Conservation (phyloP, 2,888 invertebrate genomes). For the Linnaemya vulpina region DNA sequence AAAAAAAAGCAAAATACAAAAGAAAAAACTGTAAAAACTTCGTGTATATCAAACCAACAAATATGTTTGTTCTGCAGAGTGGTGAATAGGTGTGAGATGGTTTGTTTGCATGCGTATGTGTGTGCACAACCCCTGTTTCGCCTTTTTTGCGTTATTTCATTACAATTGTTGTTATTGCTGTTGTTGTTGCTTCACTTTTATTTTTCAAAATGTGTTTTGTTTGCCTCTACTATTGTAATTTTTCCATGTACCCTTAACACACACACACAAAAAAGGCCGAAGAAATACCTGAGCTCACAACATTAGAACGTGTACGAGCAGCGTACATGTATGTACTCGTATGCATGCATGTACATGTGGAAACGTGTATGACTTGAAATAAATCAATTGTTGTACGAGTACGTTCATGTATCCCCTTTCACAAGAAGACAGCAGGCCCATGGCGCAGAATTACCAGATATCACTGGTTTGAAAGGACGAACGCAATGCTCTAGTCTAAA, state of each 20-base stretch:
- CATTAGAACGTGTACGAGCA: constrained; percentile 55
- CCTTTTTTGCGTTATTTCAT: constrained; percentile 43
- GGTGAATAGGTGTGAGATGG: constrained; percentile 29
- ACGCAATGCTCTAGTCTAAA: constrained; percentile 2
- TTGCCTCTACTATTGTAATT: constrained; percentile 61
- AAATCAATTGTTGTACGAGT: constrained; percentile 67
- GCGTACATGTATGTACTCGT: neutral
- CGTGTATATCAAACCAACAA: constrained; percentile 18
- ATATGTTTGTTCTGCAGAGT: constrained; percentile 11
- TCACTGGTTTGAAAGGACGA: constrained; percentile 37
- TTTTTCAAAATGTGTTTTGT: constrained; percentile 50
- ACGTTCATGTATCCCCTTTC: constrained; percentile 35
- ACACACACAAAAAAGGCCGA: constrained; percentile 17
- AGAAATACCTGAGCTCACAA: constrained; percentile 65
- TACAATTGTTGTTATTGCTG: constrained; percentile 39
- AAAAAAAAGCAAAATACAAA: no score
- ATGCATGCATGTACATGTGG: neutral
- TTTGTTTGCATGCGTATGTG: neutral
- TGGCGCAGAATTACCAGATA: constrained; percentile 29
- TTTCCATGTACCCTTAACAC: constrained; percentile 59
- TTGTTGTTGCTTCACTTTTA: constrained; percentile 45
- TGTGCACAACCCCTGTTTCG: constrained; percentile 64
- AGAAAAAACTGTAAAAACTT: constrained; percentile 40
- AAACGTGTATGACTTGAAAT: constrained; percentile 55
- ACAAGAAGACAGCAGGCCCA: constrained; percentile 27